Evolutionary conservation across 2,113 vertebrate genomes (phyloP).

Genomic region (Pterocles gutturalis): DNA sequence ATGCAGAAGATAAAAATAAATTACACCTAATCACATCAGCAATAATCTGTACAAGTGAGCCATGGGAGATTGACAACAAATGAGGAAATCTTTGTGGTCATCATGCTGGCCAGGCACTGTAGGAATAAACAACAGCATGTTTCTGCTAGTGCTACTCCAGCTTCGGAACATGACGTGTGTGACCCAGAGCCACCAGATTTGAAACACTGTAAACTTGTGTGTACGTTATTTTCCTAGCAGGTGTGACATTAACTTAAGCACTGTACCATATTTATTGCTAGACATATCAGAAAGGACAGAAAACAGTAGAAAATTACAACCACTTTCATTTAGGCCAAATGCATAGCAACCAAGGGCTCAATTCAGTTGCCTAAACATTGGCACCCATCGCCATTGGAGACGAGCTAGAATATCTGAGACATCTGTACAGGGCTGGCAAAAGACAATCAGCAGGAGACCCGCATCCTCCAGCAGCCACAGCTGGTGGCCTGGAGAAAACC

Average conservation of each 20-base stretch:
- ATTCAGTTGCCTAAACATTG: background rate
- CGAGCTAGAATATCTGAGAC: background rate
- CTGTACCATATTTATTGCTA: background rate
- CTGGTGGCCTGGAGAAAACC: background rate
- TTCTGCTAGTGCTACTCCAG: background rate
- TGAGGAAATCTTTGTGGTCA: background rate
- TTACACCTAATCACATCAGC: background rate
- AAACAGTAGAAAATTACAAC: background rate
- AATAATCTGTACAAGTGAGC: background rate
- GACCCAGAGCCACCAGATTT: background rate
- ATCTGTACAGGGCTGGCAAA: background rate
- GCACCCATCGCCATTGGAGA: background rate
- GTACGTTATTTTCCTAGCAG: background rate
- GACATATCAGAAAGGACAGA: background rate
- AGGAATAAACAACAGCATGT: background rate
- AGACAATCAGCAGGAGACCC: background rate
- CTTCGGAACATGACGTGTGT: background rate
- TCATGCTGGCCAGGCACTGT: background rate
- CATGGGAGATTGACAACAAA: background rate
- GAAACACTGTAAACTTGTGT: background rate
- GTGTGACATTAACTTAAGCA: background rate
- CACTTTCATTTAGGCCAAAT: background rate
- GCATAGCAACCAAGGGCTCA: background rate
- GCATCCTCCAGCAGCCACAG: background rate
- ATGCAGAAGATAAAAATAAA: background rate